These are phyloP conservation scores for Paramuricea clavata DNA, from an alignment of 92 coral and sea anemone genomes.

Conservation along the genomic window DNA sequence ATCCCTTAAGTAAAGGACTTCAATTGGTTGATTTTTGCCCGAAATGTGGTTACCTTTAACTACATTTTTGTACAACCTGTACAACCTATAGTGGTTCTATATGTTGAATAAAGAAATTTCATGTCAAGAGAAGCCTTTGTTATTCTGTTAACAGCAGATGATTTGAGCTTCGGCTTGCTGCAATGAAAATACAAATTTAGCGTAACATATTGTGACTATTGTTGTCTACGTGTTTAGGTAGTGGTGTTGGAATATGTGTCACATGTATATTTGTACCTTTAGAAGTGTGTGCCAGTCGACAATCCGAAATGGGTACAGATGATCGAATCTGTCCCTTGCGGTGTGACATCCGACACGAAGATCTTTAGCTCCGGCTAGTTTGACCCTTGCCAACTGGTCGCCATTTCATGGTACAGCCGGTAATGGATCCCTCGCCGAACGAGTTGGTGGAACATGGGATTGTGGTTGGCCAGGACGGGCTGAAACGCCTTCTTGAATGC, in stretches of 20 bases:
- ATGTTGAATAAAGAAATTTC: no score
- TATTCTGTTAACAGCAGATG: no score
- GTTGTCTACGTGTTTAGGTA: neutral
- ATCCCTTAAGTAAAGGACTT: no score
- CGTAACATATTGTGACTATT: neutral
- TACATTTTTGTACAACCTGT: no score
- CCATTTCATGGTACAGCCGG: neutral
- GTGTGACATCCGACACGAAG: neutral
- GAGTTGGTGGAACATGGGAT: neutral
- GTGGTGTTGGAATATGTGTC: no score
- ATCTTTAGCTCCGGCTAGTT: neutral
- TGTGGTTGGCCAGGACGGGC: constrained; percentile 15
- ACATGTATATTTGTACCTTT: neutral
- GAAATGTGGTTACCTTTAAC: no score
- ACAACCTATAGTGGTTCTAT: no score
- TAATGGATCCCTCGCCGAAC: neutral
- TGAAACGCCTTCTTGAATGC: neutral
- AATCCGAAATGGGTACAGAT: neutral
- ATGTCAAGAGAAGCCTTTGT: no score
- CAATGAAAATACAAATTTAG: no score
- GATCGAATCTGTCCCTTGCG: neutral
- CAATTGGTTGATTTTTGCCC: no score
- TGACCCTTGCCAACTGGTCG: neutral
- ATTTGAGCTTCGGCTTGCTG: no score
- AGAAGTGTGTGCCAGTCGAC: neutral